A percentile compares a stretch with the other conserved stretches of the same genome.
These are phyloP conservation scores for Phragmatobia fuliginosa DNA, from an alignment of 2,888 invertebrate species.

Conservation along the genomic window DNA sequence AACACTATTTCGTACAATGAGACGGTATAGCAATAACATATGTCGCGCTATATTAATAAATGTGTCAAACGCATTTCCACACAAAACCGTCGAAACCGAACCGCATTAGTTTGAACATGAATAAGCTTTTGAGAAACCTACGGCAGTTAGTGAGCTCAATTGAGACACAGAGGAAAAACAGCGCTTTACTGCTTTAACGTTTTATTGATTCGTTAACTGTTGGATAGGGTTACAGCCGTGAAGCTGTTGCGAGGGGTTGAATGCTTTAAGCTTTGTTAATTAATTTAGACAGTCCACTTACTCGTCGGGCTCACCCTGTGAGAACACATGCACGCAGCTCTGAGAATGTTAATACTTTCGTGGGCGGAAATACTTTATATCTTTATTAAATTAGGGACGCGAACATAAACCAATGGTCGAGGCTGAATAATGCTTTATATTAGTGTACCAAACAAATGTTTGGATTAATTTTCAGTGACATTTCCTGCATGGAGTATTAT, in stretches of 20 bases:
- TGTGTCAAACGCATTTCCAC: conserved; percentile 63
- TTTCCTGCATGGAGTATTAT: conserved; percentile 57
- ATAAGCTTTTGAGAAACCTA: conserved; percentile 80
- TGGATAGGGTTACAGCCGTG: conserved; percentile 64
- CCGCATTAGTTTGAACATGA: conserved; percentile 80
- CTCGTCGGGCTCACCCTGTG: conserved; percentile 64
- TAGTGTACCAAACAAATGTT: conserved; percentile 57
- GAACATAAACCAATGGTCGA: conserved; percentile 57
- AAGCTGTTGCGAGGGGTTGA: conserved; percentile 66
- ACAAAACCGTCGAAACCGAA: conserved; percentile 72
- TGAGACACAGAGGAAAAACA: conserved; percentile 60
- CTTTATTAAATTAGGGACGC: conserved; percentile 70
- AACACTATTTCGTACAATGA: background rate
- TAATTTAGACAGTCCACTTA: conserved; percentile 83
- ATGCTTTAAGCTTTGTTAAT: conserved; percentile 75
- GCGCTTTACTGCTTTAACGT: conserved; percentile 67
- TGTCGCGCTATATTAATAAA: conserved; percentile 53
- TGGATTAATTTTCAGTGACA: conserved; percentile 65
- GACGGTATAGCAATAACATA: conserved; percentile 24
- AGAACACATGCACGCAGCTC: conserved; percentile 70
- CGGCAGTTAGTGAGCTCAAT: conserved; percentile 71
- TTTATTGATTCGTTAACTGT: conserved; percentile 54
- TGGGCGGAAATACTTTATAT: conserved; percentile 75
- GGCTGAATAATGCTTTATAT: conserved; percentile 59
- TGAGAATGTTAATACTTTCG: conserved; percentile 66